Conservation (phyloP, 2,113 vertebrate genomes). For the Globicephala melas region DNA sequence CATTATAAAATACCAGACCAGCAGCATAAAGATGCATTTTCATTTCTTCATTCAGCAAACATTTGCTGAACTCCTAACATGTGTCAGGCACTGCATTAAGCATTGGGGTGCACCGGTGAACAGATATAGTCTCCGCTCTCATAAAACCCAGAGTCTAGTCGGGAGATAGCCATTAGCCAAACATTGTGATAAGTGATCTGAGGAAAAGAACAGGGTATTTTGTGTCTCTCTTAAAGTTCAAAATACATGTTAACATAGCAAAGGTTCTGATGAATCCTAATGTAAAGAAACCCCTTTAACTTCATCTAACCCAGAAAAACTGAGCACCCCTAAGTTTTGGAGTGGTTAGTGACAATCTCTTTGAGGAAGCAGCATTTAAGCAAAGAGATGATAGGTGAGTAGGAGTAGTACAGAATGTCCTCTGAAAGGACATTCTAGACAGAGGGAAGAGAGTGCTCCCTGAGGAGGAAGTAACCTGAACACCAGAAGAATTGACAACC, state of each 20-base stretch:
- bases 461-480: background rate
- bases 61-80: background rate
- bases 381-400: background rate
- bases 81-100: background rate
- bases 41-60: conserved; percentile 27
- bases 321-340: background rate
- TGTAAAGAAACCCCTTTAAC: background rate
- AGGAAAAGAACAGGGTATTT: background rate
- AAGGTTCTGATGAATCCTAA: background rate
- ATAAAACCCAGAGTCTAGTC: background rate
- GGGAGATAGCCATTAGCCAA: background rate
- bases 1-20: background rate
- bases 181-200: background rate
- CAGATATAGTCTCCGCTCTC: background rate
- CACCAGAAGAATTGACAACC: background rate
- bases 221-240: background rate
- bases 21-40: background rate
- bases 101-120: background rate
- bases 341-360: background rate
- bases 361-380: conserved; percentile 9
- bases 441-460: background rate
- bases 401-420: background rate
- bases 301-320: conserved; percentile 1
- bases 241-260: background rate
- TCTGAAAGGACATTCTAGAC: background rate